These are phyloP conservation scores for Alca torda DNA, from an alignment of 2,797 vertebrate genomes.

Conservation along the genomic window DNA sequence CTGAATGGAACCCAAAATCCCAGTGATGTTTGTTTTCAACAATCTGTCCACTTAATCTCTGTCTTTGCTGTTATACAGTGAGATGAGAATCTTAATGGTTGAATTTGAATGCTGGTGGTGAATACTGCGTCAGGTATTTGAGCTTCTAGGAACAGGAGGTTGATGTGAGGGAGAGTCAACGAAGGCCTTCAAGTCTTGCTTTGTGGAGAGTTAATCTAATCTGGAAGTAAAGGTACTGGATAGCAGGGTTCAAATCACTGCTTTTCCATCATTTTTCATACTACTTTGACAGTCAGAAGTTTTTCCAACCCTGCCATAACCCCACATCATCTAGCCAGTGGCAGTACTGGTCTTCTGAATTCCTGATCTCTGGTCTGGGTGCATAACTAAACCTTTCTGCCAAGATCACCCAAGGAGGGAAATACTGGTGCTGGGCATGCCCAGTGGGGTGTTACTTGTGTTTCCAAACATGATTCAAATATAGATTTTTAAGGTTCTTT, in stretches of 20 bases:
- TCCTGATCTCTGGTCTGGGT: neutral
- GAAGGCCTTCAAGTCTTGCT: neutral
- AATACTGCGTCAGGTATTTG: neutral
- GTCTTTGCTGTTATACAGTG: fast-evolving
- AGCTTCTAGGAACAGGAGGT: neutral
- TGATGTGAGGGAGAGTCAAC: neutral
- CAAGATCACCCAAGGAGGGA: neutral
- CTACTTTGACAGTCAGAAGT: neutral
- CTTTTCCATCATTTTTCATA: neutral
- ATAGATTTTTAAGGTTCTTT: neutral
- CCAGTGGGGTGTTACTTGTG: neutral
- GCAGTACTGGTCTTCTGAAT: neutral
- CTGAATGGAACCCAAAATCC: neutral
- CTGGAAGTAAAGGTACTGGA: neutral
- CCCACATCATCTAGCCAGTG: neutral
- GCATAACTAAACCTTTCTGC: neutral
- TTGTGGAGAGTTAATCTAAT: neutral
- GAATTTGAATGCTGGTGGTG: neutral
- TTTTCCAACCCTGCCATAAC: neutral
- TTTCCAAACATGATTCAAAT: neutral
- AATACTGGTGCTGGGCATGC: neutral
- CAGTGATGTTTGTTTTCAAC: neutral
- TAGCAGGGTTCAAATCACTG: neutral
- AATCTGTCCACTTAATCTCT: neutral
- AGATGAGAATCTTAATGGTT: neutral